Evolutionary conservation across 2,888 invertebrate genomes (phyloP).

Genomic region (Gibbula magus): DNA sequence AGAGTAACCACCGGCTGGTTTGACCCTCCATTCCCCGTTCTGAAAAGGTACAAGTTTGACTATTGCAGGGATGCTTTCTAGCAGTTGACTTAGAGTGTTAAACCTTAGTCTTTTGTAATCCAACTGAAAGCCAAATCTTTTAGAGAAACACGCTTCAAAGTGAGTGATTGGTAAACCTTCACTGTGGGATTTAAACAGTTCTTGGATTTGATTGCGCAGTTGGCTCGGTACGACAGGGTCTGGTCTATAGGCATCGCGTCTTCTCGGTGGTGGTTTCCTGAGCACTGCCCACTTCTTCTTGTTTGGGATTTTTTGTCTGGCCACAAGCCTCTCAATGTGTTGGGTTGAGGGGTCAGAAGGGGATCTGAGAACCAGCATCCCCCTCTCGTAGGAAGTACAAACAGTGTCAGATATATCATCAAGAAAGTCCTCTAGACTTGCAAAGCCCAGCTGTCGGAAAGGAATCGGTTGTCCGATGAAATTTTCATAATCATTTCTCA

Average conservation of each 20-base stretch:
- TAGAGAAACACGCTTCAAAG: conserved; percentile 52
- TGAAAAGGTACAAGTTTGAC: conserved; percentile 43
- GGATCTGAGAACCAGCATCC: conserved; percentile 52
- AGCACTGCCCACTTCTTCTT: conserved; percentile 52
- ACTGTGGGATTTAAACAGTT: conserved; percentile 49
- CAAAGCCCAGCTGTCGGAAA: conserved; percentile 56
- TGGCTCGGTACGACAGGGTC: conserved; percentile 46
- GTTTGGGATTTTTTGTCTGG: conserved; percentile 56
- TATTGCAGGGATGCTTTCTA: conserved; percentile 49
- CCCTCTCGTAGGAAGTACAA: conserved; percentile 45
- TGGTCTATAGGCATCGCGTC: conserved; percentile 16
- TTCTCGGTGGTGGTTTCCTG: conserved; percentile 17
- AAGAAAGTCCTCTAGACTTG: conserved; percentile 52
- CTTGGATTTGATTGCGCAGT: conserved; percentile 47
- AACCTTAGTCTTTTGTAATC: conserved; percentile 52
- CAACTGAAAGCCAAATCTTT: conserved; percentile 51
- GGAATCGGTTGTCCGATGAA: conserved; percentile 58
- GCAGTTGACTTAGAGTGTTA: conserved; percentile 46
- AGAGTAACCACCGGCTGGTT: conserved; percentile 32
- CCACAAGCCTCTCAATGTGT: conserved; percentile 64
- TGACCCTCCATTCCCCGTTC: conserved; percentile 51
- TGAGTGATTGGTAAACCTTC: conserved; percentile 50
- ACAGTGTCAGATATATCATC: conserved; percentile 61
- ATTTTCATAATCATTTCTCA: conserved; percentile 55
- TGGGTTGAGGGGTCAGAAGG: conserved; percentile 56